Conservation (phyloP, 2,888 invertebrate genomes). For the Octodonta nipae region DNA sequence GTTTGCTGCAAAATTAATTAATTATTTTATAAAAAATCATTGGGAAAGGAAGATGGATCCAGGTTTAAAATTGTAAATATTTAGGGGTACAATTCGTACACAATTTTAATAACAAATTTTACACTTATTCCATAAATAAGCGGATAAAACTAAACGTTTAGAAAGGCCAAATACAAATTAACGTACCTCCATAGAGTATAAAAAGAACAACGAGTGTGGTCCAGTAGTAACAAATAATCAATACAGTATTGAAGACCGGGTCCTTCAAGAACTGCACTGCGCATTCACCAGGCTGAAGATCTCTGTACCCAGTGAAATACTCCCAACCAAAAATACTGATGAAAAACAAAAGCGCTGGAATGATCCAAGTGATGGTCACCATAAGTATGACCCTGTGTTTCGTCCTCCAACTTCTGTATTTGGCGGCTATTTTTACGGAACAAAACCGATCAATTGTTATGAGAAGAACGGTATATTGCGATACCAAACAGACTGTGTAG, state of each 20-base stretch:
- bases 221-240: slow-evolving; percentile 75
- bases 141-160: no score
- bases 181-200: slow-evolving; percentile 74
- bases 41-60: no score
- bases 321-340: slow-evolving; percentile 99
- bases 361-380: slow-evolving; percentile 93
- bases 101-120: no score
- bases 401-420: slow-evolving; percentile 92
- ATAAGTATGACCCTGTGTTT: slow-evolving; percentile 86
- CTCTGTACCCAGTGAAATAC: slow-evolving; percentile 86
- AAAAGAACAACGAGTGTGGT: slow-evolving; percentile 83
- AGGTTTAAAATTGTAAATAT: no score
- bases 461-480: slow-evolving; percentile 95
- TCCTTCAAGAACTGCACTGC: slow-evolving; percentile 95
- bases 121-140: no score
- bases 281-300: slow-evolving; percentile 76
- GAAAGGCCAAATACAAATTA: no score
- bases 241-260: slow-evolving; percentile 90
- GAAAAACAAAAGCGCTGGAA: slow-evolving; percentile 91
- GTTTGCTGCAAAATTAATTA: no score
- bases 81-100: no score
- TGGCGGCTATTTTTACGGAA: slow-evolving; percentile 95
- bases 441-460: slow-evolving; percentile 98
- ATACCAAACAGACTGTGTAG: slow-evolving; percentile 96
- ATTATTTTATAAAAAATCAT: no score